Conservation (phyloP, 2,888 invertebrate genomes). For the Mylabris sibirica region DNA sequence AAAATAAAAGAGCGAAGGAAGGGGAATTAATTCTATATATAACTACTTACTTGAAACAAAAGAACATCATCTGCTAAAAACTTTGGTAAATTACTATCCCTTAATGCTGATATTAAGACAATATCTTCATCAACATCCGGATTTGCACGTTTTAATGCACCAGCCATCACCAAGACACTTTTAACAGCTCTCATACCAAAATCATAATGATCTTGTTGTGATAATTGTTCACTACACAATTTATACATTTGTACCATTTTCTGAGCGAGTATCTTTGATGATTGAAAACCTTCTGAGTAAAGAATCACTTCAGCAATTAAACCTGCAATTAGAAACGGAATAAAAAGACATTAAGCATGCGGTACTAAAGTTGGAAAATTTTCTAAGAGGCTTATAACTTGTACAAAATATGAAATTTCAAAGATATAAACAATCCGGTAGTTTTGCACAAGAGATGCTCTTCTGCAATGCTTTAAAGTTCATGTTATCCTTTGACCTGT, state of each 20-base stretch:
- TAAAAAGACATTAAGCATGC: no score
- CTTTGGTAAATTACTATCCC: constrained; percentile 91
- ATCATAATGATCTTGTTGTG: constrained; percentile 92
- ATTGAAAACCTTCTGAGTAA: constrained; percentile 93
- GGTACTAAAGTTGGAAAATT: no score
- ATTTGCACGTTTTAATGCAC: constrained; percentile 83
- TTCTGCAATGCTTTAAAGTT: no score
- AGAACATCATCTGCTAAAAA: constrained; percentile 85
- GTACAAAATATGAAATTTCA: no score
- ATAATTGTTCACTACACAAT: constrained; percentile 87
- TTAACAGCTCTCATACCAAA: constrained; percentile 95
- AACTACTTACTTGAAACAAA: constrained; percentile 73
- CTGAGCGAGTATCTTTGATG: constrained; percentile 83
- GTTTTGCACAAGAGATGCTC: no score
- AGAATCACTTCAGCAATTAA: constrained; percentile 90
- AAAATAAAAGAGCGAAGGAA: no score
- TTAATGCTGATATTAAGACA: constrained; percentile 82
- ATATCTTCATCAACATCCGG: constrained; percentile 86
- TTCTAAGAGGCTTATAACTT: no score
- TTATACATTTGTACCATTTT: constrained; percentile 96
- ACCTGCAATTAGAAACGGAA: constrained; percentile 66
- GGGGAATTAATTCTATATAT: no score
- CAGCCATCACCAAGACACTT: constrained; percentile 92
- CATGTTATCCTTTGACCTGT: no score
- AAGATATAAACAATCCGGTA: no score